Conservation (phyloP, 2,113 vertebrate genomes). For the Hyperopisus bebe region DNA sequence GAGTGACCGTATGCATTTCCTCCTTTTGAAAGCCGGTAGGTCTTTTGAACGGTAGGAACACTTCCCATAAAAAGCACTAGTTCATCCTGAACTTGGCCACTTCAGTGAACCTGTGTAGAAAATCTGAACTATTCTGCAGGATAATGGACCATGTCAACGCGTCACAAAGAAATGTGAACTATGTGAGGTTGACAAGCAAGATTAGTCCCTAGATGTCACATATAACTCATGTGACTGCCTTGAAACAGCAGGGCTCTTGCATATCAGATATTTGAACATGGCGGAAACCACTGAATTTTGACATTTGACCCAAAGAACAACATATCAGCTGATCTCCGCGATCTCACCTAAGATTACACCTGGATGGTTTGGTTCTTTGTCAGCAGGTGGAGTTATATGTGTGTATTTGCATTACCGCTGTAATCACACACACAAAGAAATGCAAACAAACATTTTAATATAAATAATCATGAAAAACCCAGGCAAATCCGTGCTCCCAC, state of each 20-base stretch:
- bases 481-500: background rate
- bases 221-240: background rate
- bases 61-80: background rate
- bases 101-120: slow-evolving; percentile 1
- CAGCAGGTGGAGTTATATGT: background rate
- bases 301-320: background rate
- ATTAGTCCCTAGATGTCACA: slow-evolving; percentile 14
- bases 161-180: slow-evolving; percentile 29
- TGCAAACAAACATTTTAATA: background rate
- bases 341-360: background rate
- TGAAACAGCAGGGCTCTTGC: background rate
- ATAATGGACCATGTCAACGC: slow-evolving; percentile 26
- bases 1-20: background rate
- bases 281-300: background rate
- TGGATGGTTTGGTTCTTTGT: background rate
- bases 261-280: slow-evolving; percentile 6
- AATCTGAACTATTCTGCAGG: slow-evolving; percentile 27
- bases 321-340: background rate
- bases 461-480: background rate
- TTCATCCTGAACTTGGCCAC: slow-evolving; percentile 10
- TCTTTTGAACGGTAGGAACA: background rate
- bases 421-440: background rate
- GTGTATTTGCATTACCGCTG: background rate
- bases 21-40: background rate
- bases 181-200: slow-evolving; percentile 28